phyloP scores from a whole-genome alignment of 2,888 invertebrate species.

The Toxonevra muliebris region DNA sequence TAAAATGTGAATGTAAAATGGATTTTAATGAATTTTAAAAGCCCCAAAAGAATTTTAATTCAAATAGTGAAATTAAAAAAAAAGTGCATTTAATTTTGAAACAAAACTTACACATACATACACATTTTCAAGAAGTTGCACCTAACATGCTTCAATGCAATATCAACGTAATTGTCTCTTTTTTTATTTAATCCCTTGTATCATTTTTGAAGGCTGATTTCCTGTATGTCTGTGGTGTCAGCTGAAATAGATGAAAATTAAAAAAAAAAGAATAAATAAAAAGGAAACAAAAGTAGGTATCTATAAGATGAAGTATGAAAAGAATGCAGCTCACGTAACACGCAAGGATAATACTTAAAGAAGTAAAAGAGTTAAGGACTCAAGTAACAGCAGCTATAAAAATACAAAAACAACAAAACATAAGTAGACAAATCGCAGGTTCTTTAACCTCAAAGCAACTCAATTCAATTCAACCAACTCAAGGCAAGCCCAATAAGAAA shows the following conservation, averaged over 20 bases:
- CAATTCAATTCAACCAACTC: constrained; percentile 20
- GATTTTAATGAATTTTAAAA: too few species aligned
- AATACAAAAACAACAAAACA: not conserved
- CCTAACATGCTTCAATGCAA: constrained; percentile 11
- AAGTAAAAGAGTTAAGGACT: constrained; percentile 34
- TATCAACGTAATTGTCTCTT: constrained; percentile 7
- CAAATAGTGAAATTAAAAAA: too few species aligned
- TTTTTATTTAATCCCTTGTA: constrained; percentile 22
- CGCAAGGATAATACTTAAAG: constrained; percentile 26
- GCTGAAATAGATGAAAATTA: constrained; percentile 27
- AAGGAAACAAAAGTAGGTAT: not conserved
- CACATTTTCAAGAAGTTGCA: too few species aligned
- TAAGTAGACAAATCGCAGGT: constrained; percentile 43
- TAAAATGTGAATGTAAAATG: too few species aligned
- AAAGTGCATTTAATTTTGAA: too few species aligned
- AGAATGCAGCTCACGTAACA: constrained; percentile 36
- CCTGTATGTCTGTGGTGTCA: constrained; percentile 30
- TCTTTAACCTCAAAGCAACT: constrained; percentile 45
- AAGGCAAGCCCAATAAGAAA: constrained; percentile 32
- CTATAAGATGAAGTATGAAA: constrained; percentile 6
- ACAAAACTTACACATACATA: too few species aligned
- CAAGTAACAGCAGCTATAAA: constrained; percentile 24
- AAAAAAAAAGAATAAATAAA: not conserved
- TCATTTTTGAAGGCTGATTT: constrained; percentile 23
- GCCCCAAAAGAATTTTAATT: too few species aligned